These are phyloP conservation scores for Sycophila texana DNA, from an alignment of 2,888 invertebrate genomes.

Conservation along the genomic window DNA sequence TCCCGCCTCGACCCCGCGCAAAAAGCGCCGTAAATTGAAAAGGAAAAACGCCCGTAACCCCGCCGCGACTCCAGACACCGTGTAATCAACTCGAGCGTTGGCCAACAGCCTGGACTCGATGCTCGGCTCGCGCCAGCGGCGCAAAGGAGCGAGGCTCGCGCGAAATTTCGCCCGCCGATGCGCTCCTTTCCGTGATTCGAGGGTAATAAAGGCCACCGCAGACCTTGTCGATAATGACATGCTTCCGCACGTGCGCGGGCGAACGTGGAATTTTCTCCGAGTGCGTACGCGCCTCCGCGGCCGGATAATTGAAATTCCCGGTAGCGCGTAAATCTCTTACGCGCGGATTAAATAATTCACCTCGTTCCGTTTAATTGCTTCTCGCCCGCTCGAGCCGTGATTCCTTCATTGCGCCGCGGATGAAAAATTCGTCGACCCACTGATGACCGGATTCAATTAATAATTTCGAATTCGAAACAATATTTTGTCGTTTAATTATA, in stretches of 20 bases:
- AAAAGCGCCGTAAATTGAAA: constrained; percentile 31
- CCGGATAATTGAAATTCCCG: too few species aligned
- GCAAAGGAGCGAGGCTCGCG: constrained; percentile 7
- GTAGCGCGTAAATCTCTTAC: too few species aligned
- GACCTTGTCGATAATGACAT: constrained; percentile 50
- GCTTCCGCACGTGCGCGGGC: constrained; percentile 12
- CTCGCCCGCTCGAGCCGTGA: too few species aligned
- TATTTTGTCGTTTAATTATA: too few species aligned
- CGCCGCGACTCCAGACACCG: constrained; percentile 38
- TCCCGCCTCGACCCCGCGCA: not conserved
- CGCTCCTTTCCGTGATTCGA: constrained; percentile 26
- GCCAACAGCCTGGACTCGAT: constrained; percentile 23
- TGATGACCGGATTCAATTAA: too few species aligned
- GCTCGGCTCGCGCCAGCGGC: not conserved
- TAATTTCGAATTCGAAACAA: too few species aligned
- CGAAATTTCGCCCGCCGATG: constrained; percentile 20
- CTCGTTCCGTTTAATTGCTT: too few species aligned
- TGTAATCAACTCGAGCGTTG: constrained; percentile 32
- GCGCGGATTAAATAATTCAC: too few species aligned
- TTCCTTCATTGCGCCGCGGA: too few species aligned
- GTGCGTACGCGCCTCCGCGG: not conserved
- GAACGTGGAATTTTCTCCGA: not conserved
- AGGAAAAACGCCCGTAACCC: constrained; percentile 18
- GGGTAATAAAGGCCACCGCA: constrained; percentile 36
- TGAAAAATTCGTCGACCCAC: too few species aligned